Evolutionary conservation across 2,113 vertebrate species (phyloP).

Genomic region (Tapirus terrestris): DNA sequence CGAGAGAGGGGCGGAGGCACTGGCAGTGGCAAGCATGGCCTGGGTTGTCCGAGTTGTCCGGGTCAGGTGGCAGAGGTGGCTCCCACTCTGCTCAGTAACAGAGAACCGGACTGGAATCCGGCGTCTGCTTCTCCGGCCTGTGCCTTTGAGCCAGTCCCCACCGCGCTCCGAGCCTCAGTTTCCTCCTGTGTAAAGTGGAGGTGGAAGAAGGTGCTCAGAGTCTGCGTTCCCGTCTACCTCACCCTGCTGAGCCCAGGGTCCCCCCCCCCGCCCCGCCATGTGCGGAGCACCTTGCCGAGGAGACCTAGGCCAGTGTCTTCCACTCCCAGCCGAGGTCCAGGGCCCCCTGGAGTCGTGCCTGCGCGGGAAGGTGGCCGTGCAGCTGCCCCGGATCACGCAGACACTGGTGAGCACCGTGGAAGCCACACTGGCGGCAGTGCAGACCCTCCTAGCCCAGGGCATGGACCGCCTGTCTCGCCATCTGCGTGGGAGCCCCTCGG

Average conservation of each 20-base stretch:
- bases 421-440: background rate
- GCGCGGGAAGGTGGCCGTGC: conserved; percentile 23
- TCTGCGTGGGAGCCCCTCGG: background rate
- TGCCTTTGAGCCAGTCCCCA: background rate
- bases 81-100: background rate
- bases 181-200: background rate
- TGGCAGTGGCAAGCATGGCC: background rate
- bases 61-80: background rate
- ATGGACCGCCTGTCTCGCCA: conserved; percentile 46
- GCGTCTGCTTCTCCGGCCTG: background rate
- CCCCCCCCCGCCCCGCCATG: too few species aligned
- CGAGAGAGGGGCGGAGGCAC: fast-evolving
- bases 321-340: conserved; percentile 38
- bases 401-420: conserved; percentile 47
- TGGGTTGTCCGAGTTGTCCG: background rate
- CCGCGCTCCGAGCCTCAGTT: background rate
- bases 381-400: conserved; percentile 34
- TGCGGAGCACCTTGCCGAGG: background rate
- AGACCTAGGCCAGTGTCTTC: background rate
- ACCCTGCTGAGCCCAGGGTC: background rate
- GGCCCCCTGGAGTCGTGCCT: conserved; percentile 58
- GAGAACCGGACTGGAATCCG: background rate
- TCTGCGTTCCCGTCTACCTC: background rate
- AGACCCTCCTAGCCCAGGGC: conserved; percentile 43
- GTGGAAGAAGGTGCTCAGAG: background rate